phyloP scores from a whole-genome alignment of 2,888 invertebrate genomes.

The Dione juno region DNA sequence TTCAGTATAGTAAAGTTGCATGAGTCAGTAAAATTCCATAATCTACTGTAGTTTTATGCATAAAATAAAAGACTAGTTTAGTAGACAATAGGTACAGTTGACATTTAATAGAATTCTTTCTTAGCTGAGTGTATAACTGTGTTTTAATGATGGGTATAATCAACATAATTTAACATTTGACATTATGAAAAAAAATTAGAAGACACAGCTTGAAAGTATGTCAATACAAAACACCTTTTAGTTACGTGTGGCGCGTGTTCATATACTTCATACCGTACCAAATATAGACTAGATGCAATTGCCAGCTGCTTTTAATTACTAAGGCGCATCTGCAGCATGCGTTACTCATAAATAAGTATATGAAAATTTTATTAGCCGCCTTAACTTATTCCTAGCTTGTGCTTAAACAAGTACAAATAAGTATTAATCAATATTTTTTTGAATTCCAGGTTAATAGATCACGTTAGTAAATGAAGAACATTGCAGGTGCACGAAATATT shows the following conservation, averaged over 20 bases:
- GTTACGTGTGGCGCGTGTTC: constrained; percentile 19
- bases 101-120: constrained; percentile 14
- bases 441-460: constrained; percentile 25
- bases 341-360: constrained; percentile 25
- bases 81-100: not conserved
- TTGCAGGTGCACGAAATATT: constrained; percentile 17
- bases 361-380: constrained; percentile 25
- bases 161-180: constrained; percentile 13
- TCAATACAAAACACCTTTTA: constrained; percentile 28
- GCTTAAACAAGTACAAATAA: constrained; percentile 3
- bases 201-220: constrained; percentile 33
- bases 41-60: not conserved
- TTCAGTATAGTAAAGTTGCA: constrained; percentile 50
- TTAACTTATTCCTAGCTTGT: constrained; percentile 7
- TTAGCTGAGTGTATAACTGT: not conserved
- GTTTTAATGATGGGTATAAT: not conserved
- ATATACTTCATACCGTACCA: constrained; percentile 21
- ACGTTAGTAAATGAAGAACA: constrained; percentile 1
- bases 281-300: constrained; percentile 40
- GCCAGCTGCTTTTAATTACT: constrained; percentile 36
- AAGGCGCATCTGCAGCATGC: constrained; percentile 35
- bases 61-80: not conserved
- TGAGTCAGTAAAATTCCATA: constrained; percentile 27
- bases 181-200: constrained; percentile 14
- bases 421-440: not conserved